Base-by-base conservation (phyloP, 2,797 vertebrate species). In the Falco peregrinus region DNA sequence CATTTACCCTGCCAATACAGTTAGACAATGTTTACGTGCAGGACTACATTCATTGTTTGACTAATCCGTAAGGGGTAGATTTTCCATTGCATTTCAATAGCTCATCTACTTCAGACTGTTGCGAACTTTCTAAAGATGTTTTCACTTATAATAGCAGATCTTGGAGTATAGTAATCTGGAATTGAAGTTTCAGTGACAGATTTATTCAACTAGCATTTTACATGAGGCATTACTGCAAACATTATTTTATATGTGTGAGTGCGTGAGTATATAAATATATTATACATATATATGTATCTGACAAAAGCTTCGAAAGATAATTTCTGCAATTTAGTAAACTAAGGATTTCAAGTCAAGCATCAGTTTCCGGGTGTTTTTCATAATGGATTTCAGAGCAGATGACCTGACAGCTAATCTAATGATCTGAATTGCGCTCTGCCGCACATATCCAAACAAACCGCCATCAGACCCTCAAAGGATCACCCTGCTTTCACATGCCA, bases 351-450 rank as follows among this genome's bases (percentile, higher is more conserved):
- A 98, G 95, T 95, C 96, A 92, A 96, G 97, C 96, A 92, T 94
- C 95, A 57, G 96, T 97, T 97, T 97, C 97, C 6, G 89, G 78
- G 95, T 91, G 79, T 97, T 97, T 96, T 97, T 97, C 97, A 96
- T 97, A 98, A 99, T 98, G 98, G 98, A 98, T 98, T 99, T 98
- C 97, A 98, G 97, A 98, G 98, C 97, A 98, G 98, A 98, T 98
- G 98, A 99, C 98, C 99, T 98, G 98, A 98, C 96, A 98, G 98
- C 98, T 98, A 98, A 98, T 99, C 98, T 98, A 96, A 95, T 98
- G 98, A 98, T 99, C 98, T 97, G 97, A 98, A 98, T 97, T 8
- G 39, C 7, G 70, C 90, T 97, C 87, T 89, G 94, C 60, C 3
- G 82, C 89, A 56, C 76, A 73, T 57, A 83, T 33, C 77, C 97